Conservation (phyloP, 1,140 invertebrate species). For the Pomacea maculata region DNA sequence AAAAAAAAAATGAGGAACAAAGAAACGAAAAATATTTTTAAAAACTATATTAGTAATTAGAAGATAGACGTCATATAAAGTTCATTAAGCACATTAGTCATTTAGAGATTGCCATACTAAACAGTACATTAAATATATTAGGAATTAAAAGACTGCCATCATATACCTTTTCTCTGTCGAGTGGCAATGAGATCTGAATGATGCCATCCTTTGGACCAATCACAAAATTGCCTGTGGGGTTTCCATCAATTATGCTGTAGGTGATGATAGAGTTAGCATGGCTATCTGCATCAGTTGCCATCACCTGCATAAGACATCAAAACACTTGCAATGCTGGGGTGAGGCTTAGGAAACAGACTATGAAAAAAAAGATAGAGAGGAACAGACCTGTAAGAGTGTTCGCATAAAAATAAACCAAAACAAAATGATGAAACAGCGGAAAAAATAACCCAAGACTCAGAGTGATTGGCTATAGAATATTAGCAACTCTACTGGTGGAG, state of each 20-base stretch:
- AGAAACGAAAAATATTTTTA: no score
- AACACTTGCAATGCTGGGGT: neutral
- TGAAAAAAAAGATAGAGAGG: neutral
- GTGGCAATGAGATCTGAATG: constrained; percentile 76
- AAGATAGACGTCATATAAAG: no score
- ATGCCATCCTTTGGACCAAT: constrained; percentile 83
- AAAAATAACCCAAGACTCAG: no score
- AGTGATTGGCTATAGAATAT: no score
- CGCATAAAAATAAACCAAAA: neutral
- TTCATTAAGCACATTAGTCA: no score
- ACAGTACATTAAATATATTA: no score
- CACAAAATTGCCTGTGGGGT: constrained; percentile 79
- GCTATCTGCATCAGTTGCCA: constrained; percentile 74
- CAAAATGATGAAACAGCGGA: neutral
- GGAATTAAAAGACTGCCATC: neutral
- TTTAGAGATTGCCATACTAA: no score
- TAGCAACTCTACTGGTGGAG: no score
- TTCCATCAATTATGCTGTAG: constrained; percentile 83
- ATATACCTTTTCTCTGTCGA: constrained; percentile 83
- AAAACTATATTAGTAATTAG: no score
- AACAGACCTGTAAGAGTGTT: neutral
- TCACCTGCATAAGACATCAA: constrained; percentile 62
- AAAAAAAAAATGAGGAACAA: no score
- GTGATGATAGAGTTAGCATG: constrained; percentile 76
- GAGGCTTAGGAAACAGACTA: neutral